Percentiles rank a stretch among this genome's conserved stretches.
Conservation (phyloP, 2,113 vertebrate genomes). For the Entomyzon cyanotis region DNA sequence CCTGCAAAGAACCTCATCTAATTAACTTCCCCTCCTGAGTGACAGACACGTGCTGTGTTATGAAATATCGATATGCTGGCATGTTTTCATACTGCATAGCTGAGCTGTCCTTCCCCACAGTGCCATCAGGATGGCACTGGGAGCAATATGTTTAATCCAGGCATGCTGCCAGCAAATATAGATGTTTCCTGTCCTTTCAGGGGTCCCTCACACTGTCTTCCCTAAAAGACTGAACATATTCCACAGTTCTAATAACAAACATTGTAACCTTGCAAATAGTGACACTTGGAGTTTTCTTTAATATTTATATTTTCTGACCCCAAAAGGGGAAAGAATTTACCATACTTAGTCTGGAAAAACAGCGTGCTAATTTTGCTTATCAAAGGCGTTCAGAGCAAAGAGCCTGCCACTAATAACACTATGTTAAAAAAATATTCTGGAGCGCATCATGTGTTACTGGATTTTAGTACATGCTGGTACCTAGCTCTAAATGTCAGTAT, state of each 20-base stretch:
- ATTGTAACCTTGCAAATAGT: slow-evolving; percentile 62
- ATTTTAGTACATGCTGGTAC: slow-evolving; percentile 33
- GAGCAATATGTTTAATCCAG: slow-evolving; percentile 37
- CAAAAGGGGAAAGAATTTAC: slow-evolving; percentile 70
- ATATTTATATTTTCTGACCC: slow-evolving; percentile 63
- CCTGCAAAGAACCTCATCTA: slow-evolving; percentile 74
- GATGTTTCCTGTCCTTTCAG: slow-evolving; percentile 47
- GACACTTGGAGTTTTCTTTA: slow-evolving; percentile 54
- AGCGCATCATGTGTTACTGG: neutral
- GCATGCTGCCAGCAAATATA: slow-evolving; percentile 25
- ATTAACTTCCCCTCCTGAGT: slow-evolving; percentile 55
- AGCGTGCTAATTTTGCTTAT: slow-evolving; percentile 59
- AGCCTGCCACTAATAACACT: slow-evolving; percentile 41
- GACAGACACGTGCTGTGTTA: slow-evolving; percentile 30
- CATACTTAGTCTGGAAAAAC: slow-evolving; percentile 57
- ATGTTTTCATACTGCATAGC: slow-evolving; percentile 70
- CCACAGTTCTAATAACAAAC: slow-evolving; percentile 71
- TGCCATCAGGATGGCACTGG: slow-evolving; percentile 60
- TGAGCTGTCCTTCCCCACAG: slow-evolving; percentile 39
- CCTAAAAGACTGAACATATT: slow-evolving; percentile 5
- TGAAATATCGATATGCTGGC: slow-evolving; percentile 42
- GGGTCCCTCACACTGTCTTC: neutral
- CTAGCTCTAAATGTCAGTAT: slow-evolving; percentile 30
- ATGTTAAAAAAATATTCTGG: slow-evolving; percentile 2
- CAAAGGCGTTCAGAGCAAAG: slow-evolving; percentile 23